Base-by-base conservation (phyloP, 2,888 invertebrate genomes). In the Apomyelois bistriatella region DNA sequence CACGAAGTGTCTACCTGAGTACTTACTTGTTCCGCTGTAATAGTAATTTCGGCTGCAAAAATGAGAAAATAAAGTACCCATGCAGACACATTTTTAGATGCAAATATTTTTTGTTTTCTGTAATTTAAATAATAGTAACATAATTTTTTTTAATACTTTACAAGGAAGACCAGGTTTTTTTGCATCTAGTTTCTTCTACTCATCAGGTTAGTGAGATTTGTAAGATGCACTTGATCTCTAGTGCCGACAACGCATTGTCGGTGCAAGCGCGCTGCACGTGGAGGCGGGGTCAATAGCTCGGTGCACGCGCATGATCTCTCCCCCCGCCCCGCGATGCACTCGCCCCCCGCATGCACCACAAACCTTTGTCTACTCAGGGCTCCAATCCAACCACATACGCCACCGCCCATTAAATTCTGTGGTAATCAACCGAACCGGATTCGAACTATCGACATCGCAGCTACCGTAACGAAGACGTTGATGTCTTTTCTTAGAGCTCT, bases 231-330 rank as follows among this genome's bases (percentile, higher is more conserved):
- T 36, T 28, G 52, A 43, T 51, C 30, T 51, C 59, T 50, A 43
- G 53, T 40, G 48, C 43, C 51, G 54, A 52, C 57, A 60, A 54
- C 57, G 60, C 58, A 22, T 61, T 38, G 46, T 38, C 53, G 53
- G 54, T 53, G 53, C 57, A 55, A 56, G 59, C 57, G 62, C 61
- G 60, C 57, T 68, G 70, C 83, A 79, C 81, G 79, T 81, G 82
- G 65, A 73, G 70, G 57, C 70, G 76, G 74, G 83, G 81, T 85
- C 85, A 82, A 81, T 79, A 83, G 72, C 84, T 79, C 70, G 62
- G 62, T 72, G 68, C 74, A 70, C 70, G 69, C 72, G 68, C 66
- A 58, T 32, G 65, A 59, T 16, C 15, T 16, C 40, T 13, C 16
- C 60, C 56, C 58, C 58, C 61, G 58, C 58, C 58, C 60, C 61